A percentile compares a stretch with the other conserved stretches of the same genome.
These are phyloP conservation scores for Oostethus manadensis DNA, from an alignment of 2,113 vertebrate genomes.

Conservation along the genomic window DNA sequence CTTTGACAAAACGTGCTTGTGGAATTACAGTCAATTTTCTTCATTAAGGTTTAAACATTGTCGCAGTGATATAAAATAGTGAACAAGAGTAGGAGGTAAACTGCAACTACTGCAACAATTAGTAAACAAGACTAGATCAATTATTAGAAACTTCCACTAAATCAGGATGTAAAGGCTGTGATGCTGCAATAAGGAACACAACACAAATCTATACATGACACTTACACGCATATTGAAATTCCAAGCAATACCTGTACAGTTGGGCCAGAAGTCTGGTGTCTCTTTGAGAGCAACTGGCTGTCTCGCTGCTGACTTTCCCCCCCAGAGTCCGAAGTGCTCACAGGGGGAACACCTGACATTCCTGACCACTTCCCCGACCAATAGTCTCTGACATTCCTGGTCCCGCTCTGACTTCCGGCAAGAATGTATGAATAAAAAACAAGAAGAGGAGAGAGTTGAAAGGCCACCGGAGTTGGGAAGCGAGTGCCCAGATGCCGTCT, in stretches of 20 bases:
- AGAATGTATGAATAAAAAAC: neutral
- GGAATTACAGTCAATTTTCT: too few species aligned
- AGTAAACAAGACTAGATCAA: too few species aligned
- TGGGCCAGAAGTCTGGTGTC: slow-evolving; percentile 15
- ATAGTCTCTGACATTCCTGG: slow-evolving; percentile 40
- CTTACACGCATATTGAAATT: neutral
- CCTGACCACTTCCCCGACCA: slow-evolving; percentile 37
- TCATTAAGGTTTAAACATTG: too few species aligned
- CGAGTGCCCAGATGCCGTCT: slow-evolving; percentile 41
- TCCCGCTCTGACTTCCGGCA: neutral
- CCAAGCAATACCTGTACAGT: slow-evolving; percentile 46
- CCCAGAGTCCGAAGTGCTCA: slow-evolving; percentile 21
- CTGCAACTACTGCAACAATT: slow-evolving; percentile 3
- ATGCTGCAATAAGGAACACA: neutral
- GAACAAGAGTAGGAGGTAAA: neutral
- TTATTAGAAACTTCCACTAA: too few species aligned
- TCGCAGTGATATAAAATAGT: neutral
- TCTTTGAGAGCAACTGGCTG: slow-evolving; percentile 16
- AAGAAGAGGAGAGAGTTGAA: slow-evolving; percentile 7
- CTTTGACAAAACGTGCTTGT: too few species aligned
- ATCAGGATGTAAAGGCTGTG: too few species aligned
- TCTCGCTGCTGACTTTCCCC: slow-evolving; percentile 15
- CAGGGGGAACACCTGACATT: slow-evolving; percentile 56
- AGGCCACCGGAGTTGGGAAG: slow-evolving; percentile 27
- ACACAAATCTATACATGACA: neutral